These are phyloP conservation scores for Cydia pomonella DNA, from an alignment of 1,140 invertebrate species.

Conservation along the genomic window DNA sequence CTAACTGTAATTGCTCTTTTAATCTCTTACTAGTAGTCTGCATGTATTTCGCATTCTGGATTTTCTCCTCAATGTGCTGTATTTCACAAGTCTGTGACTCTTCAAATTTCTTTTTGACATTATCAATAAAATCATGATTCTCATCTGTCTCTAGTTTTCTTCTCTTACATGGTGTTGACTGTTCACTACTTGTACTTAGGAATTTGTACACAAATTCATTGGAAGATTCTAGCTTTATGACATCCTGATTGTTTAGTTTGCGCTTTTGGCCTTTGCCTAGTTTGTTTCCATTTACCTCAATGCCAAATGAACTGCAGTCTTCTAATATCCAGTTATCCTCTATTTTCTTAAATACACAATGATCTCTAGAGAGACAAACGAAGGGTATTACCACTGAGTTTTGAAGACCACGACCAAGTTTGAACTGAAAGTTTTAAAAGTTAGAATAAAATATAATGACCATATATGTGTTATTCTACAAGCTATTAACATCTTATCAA, in stretches of 20 bases:
- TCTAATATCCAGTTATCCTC: constrained; percentile 61
- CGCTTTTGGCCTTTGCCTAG: constrained; percentile 59
- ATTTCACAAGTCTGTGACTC: constrained; percentile 73
- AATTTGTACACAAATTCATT: constrained; percentile 78
- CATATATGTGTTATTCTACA: neutral
- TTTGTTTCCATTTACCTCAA: constrained; percentile 72
- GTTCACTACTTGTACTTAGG: constrained; percentile 42
- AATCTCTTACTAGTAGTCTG: constrained; percentile 55
- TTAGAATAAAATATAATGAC: constrained; percentile 28
- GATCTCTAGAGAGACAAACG: constrained; percentile 79
- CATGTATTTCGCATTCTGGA: constrained; percentile 66
- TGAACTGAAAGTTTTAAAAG: constrained; percentile 67
- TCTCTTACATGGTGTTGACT: constrained; percentile 58
- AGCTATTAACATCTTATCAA: neutral
- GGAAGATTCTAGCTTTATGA: constrained; percentile 73
- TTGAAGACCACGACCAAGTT: constrained; percentile 73
- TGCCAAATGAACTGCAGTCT: constrained; percentile 79
- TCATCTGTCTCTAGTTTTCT: constrained; percentile 58
- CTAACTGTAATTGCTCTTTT: constrained; percentile 57
- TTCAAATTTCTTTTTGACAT: constrained; percentile 79
- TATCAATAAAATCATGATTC: constrained; percentile 62
- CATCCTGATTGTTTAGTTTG: constrained; percentile 71
- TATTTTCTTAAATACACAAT: constrained; percentile 74
- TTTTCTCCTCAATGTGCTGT: constrained; percentile 68
- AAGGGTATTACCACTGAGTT: constrained; percentile 76